Conservation (phyloP, 1,140 invertebrate genomes). For the Drosophila pectinifera region DNA sequence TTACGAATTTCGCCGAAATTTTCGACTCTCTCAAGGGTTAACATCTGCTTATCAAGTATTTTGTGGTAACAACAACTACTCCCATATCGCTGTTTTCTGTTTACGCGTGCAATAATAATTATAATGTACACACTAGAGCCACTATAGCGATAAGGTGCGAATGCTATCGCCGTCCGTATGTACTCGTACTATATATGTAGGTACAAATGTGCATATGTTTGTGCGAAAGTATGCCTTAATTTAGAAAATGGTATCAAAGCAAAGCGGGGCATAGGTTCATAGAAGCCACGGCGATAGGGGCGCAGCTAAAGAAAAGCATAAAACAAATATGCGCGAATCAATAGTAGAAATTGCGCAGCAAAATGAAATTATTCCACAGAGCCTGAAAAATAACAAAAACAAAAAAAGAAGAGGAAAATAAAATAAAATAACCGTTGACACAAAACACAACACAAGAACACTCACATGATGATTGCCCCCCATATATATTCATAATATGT, state of each 20-base stretch:
- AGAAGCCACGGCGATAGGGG: constrained; percentile 41
- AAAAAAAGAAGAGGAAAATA: constrained; percentile 49
- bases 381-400: constrained; percentile 48
- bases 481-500: constrained; percentile 26
- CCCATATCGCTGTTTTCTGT: constrained; percentile 34
- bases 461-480: constrained; percentile 10
- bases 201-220: constrained; percentile 7
- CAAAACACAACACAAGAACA: background rate
- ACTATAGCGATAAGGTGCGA: constrained; percentile 41
- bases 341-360: constrained; percentile 79
- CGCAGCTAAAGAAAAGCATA: constrained; percentile 43
- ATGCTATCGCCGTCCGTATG: constrained; percentile 20
- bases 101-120: constrained; percentile 54
- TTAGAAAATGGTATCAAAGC: constrained; percentile 49
- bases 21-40: constrained; percentile 19
- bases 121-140: constrained; percentile 23
- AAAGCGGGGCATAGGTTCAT: constrained; percentile 31
- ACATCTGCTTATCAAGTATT: constrained; percentile 44
- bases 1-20: constrained; percentile 10
- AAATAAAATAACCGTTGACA: constrained; percentile 62
- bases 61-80: constrained; percentile 30
- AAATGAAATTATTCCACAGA: constrained; percentile 70
- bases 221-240: constrained; percentile 22
- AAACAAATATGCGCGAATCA: constrained; percentile 60
- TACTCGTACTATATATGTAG: background rate